These are phyloP conservation scores for Strigamia maritima DNA, from an alignment of 2,888 invertebrate species.

Conservation along the genomic window DNA sequence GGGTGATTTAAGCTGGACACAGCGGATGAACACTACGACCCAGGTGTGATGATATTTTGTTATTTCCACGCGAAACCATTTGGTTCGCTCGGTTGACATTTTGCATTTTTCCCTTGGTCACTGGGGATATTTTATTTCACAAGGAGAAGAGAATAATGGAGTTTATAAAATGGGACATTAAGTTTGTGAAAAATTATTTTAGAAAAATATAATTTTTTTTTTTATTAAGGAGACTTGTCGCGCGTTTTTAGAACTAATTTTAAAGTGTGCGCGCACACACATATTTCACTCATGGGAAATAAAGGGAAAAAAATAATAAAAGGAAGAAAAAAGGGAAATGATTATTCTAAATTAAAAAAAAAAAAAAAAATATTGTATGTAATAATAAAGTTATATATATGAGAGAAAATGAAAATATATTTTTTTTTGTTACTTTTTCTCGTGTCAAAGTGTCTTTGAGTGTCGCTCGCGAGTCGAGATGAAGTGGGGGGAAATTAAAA, in stretches of 20 bases:
- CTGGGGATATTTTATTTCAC: background rate
- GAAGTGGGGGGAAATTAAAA: slow-evolving; percentile 4
- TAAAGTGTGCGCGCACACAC: background rate
- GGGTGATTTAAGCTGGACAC: slow-evolving; percentile 4
- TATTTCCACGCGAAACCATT: background rate
- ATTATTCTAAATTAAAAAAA: slow-evolving; percentile 13
- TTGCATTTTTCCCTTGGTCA: slow-evolving; percentile 10
- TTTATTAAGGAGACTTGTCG: background rate
- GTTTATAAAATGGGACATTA: background rate
- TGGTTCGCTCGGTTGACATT: slow-evolving; percentile 37
- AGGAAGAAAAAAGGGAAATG: background rate
- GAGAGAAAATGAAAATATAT: background rate
- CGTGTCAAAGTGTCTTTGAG: background rate
- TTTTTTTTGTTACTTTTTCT: background rate
- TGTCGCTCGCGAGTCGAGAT: background rate
- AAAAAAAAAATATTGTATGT: no score
- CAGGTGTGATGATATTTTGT: slow-evolving; percentile 1
- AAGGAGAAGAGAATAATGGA: no score
- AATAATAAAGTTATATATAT: background rate
- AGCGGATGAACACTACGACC: slow-evolving; percentile 1
- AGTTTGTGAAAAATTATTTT: background rate
- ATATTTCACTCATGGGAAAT: background rate
- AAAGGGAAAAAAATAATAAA: background rate
- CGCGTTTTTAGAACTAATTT: slow-evolving; percentile 3
- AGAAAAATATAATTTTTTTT: background rate